A percentile compares a stretch with the other conserved stretches of the same genome.
These are phyloP conservation scores for Aphis craccivora DNA, from an alignment of 1,140 invertebrate genomes.

Conservation along the genomic window DNA sequence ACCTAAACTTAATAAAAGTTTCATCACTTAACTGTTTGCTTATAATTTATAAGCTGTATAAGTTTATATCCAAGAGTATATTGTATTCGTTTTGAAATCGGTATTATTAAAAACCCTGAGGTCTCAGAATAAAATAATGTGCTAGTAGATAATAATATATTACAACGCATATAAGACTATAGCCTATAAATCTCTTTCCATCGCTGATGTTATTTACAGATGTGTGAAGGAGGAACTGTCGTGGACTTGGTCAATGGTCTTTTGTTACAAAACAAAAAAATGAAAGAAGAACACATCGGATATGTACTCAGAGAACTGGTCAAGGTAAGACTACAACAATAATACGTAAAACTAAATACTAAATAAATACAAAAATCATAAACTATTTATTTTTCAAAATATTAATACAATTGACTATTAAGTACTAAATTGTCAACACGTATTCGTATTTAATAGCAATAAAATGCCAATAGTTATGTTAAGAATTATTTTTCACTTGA, in stretches of 20 bases:
- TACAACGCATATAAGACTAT: neutral
- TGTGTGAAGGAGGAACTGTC: slow-evolving; percentile 81
- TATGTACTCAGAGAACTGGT: slow-evolving; percentile 86
- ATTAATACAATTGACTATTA: neutral
- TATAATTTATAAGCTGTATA: neutral
- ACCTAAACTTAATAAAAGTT: neutral
- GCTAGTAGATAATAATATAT: neutral
- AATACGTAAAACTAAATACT: neutral
- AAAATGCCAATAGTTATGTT: neutral
- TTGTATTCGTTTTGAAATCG: neutral
- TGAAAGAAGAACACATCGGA: slow-evolving; percentile 85
- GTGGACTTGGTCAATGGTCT: slow-evolving; percentile 79
- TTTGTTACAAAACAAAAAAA: slow-evolving; percentile 72
- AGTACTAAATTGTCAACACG: neutral
- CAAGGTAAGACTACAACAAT: slow-evolving; percentile 68
- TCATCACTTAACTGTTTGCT: neutral
- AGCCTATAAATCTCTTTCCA: neutral
- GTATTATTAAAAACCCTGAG: neutral
- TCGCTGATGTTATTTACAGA: slow-evolving; percentile 67
- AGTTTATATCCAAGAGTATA: neutral
- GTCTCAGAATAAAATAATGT: neutral
- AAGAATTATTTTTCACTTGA: neutral
- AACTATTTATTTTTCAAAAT: no score
- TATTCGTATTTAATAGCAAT: neutral
- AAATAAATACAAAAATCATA: neutral